These are phyloP conservation scores for Torymus auratus DNA, from an alignment of 2,888 invertebrate genomes.

Conservation along the genomic window DNA sequence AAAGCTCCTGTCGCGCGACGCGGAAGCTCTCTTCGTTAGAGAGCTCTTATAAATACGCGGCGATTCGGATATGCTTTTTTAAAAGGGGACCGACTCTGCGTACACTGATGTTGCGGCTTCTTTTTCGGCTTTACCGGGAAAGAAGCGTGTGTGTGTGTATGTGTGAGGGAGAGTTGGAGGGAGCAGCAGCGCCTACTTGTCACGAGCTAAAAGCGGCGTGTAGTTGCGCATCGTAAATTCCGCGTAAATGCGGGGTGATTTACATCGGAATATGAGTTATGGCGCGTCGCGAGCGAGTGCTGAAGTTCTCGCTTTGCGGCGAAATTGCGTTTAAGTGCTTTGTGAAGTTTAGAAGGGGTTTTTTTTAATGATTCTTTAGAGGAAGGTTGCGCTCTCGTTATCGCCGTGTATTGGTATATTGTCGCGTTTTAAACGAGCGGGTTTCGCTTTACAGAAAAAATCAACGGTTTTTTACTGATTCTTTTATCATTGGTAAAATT, in stretches of 20 bases:
- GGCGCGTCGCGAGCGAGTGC: not conserved
- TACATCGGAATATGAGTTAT: constrained; percentile 49
- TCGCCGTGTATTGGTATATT: no score
- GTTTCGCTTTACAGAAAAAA: no score
- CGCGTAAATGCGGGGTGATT: constrained; percentile 45
- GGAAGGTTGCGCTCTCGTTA: no score
- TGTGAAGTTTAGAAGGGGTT: not conserved
- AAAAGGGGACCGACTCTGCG: no score
- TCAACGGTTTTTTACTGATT: no score
- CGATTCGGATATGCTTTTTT: constrained; percentile 7
- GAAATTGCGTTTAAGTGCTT: constrained; percentile 17
- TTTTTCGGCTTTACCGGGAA: no score
- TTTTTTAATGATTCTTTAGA: no score
- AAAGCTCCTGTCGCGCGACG: not conserved
- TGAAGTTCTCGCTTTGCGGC: constrained; percentile 11
- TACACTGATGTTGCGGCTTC: no score
- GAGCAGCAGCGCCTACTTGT: constrained; percentile 18
- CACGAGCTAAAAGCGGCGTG: constrained; percentile 32
- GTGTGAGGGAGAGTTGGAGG: constrained; percentile 10
- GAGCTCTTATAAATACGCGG: constrained; percentile 33
- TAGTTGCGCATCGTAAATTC: constrained; percentile 47
- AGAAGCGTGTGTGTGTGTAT: no score
- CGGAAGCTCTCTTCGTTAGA: constrained; percentile 12
- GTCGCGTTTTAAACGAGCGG: no score
- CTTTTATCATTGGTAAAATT: no score